phyloP scores from a whole-genome alignment of 2,797 vertebrate species.

The Dermochelys coriacea region DNA sequence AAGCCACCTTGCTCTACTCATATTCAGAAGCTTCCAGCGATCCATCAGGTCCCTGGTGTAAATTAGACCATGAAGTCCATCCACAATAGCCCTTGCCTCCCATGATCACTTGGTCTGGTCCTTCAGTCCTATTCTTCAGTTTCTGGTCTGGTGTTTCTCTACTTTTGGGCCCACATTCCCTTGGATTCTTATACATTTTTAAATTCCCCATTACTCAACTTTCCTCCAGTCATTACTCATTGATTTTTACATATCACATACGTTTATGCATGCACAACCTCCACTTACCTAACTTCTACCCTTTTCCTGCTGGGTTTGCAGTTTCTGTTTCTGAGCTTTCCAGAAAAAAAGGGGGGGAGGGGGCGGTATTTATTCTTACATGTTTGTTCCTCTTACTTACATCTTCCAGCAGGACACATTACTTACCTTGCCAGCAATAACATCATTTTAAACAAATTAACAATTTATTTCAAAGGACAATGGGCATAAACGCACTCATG shows the following conservation, averaged over 20 bases:
- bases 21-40: conserved; percentile 46
- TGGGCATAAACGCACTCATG: not conserved
- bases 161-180: not conserved
- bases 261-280: not conserved
- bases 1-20: conserved; percentile 3
- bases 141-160: not conserved
- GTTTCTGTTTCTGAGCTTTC: not conserved
- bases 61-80: not conserved
- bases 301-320: not conserved
- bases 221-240: not conserved
- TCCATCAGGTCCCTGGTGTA: conserved; percentile 49
- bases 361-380: not conserved
- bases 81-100: not conserved
- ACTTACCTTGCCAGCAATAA: not conserved
- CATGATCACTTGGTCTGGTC: not conserved
- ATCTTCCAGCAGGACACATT: not conserved
- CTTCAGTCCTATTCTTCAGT: not conserved
- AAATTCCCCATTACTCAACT: not conserved
- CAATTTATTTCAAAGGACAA: not conserved
- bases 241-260: not conserved
- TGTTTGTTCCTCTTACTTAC: not conserved
- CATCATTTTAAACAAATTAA: not conserved
- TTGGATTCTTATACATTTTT: not conserved
- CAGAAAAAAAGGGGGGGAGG: not conserved
- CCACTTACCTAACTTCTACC: not conserved